Conservation (phyloP, 2,113 vertebrate species). For the Sisor rabdophorus region DNA sequence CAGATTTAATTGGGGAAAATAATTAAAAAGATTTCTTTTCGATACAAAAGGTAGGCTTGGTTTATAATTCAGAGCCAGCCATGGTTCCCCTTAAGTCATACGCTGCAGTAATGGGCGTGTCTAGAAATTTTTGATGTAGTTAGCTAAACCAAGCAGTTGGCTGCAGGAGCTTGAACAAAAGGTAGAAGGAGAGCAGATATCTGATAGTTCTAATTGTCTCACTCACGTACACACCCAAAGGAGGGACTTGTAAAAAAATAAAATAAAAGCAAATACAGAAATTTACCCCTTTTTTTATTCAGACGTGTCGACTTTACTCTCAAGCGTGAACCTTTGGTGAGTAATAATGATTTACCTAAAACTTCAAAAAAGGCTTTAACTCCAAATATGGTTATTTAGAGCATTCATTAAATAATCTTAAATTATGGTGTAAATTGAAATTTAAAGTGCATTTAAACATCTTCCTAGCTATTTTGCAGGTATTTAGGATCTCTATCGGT, state of each 20-base stretch:
- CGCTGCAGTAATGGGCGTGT: not conserved
- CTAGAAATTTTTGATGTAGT: not conserved
- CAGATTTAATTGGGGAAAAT: no score
- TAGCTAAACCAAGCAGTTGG: not conserved
- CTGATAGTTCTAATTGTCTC: constrained; percentile 6
- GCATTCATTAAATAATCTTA: not conserved
- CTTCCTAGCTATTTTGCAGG: no score
- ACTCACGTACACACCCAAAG: constrained; percentile 1
- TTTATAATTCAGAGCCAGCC: no score
- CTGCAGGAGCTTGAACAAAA: not conserved
- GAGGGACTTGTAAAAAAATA: no score
- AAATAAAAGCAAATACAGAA: not conserved
- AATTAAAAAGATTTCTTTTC: not conserved
- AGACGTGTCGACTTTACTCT: not conserved
- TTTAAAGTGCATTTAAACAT: not conserved
- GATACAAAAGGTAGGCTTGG: no score
- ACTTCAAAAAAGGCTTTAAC: not conserved
- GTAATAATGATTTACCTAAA: not conserved
- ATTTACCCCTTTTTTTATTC: not conserved
- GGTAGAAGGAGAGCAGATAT: constrained; percentile 9
- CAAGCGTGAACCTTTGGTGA: not conserved
- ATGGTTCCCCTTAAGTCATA: not conserved
- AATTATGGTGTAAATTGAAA: not conserved
- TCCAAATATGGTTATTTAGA: not conserved
- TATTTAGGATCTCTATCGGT: no score